phyloP scores from a whole-genome alignment of 2,113 vertebrate species.

The Brienomyrus brachyistius region DNA sequence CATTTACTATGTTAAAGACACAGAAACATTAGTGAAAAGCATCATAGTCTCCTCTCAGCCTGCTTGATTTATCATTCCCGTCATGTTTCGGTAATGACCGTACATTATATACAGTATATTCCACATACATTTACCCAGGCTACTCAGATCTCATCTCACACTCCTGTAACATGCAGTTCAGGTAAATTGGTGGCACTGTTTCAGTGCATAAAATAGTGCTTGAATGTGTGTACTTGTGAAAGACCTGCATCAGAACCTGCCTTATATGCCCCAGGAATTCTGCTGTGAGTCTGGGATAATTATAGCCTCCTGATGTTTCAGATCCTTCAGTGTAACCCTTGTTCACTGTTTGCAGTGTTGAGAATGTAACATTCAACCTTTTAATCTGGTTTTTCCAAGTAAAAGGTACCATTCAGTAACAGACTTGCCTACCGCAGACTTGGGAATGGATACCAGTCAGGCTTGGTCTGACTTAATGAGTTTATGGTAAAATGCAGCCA shows the following conservation, averaged over 20 bases:
- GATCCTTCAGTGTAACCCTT: neutral
- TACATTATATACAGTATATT: neutral
- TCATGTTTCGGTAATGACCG: neutral
- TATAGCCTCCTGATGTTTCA: neutral
- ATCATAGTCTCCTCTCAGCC: neutral
- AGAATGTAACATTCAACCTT: neutral
- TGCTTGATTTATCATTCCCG: neutral
- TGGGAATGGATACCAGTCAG: neutral
- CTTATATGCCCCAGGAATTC: neutral
- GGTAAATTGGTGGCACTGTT: neutral
- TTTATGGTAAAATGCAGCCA: constrained; percentile 8
- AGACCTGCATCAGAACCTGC: neutral
- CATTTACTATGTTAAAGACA: neutral
- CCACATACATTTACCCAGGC: neutral
- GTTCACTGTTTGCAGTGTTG: neutral
- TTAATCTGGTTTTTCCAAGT: neutral
- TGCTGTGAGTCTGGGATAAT: neutral
- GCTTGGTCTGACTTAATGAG: neutral
- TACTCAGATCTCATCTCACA: neutral
- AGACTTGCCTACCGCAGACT: neutral
- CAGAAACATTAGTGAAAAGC: neutral
- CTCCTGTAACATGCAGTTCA: neutral
- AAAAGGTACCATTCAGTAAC: neutral
- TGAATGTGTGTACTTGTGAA: neutral
- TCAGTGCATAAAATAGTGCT: neutral